phyloP scores from a whole-genome alignment of 35 echinoderm and acorn worm genomes.

The Ophiothrix spiculata region DNA sequence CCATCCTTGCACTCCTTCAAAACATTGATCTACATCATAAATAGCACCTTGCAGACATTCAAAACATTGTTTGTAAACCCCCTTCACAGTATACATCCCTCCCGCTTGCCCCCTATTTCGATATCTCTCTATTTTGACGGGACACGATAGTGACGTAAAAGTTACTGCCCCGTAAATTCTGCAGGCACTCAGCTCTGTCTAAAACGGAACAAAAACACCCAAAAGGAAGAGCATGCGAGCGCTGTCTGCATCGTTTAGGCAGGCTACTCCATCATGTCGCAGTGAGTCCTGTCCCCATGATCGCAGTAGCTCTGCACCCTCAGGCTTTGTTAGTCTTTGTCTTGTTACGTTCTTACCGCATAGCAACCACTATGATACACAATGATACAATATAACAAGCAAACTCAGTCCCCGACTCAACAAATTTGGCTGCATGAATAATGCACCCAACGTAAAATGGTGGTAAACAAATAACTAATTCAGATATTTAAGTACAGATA shows the following conservation, averaged over 20 bases:
- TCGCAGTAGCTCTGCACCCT: neutral
- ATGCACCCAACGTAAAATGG: too few species aligned
- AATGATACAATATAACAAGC: too few species aligned
- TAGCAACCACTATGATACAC: too few species aligned
- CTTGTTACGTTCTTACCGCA: too few species aligned
- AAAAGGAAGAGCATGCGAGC: neutral
- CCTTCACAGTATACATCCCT: neutral
- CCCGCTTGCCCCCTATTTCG: neutral
- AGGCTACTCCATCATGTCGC: slow-evolving; percentile 3
- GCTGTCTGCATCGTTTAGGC: neutral
- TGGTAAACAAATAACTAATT: too few species aligned
- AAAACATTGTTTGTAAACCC: neutral
- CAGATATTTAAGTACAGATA: too few species aligned
- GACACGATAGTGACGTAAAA: slow-evolving; percentile 1
- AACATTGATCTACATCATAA: too few species aligned
- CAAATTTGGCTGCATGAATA: too few species aligned
- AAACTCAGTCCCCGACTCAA: too few species aligned
- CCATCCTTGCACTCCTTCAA: too few species aligned
- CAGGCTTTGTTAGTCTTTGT: neutral
- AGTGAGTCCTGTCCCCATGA: neutral
- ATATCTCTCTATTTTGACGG: neutral
- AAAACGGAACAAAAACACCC: slow-evolving; percentile 15
- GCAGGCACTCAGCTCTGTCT: slow-evolving; percentile 10
- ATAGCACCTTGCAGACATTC: neutral
- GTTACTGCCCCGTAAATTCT: slow-evolving; percentile 11